phyloP scores from a whole-genome alignment of 2,888 invertebrate genomes.

The Odontothrips loti region DNA sequence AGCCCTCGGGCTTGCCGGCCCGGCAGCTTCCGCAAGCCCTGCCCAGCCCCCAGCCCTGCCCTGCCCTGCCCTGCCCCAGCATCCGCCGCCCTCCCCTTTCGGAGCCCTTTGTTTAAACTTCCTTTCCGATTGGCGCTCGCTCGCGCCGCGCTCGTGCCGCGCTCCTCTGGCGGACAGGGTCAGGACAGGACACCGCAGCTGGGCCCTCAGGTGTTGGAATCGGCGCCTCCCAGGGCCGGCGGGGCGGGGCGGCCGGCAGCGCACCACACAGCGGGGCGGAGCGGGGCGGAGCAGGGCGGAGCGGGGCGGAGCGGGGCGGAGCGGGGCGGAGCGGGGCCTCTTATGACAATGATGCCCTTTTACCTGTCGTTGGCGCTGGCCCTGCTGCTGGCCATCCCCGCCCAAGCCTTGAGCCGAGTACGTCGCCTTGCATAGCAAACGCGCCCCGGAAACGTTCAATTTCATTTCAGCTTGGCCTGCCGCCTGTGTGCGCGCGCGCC shows the following conservation, averaged over 20 bases:
- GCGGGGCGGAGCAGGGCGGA: too few relatives aligned
- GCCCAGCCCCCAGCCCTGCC: not conserved
- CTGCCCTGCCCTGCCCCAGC: not conserved
- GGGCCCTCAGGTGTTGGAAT: not conserved
- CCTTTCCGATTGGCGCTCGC: not conserved
- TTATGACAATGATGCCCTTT: constrained; percentile 20
- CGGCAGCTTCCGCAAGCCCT: not conserved
- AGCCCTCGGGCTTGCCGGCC: not conserved
- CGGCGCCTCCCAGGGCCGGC: not conserved
- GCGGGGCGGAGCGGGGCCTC: not conserved
- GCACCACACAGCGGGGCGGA: too few relatives aligned
- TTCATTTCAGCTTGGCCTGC: not conserved
- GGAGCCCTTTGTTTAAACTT: constrained; percentile 11
- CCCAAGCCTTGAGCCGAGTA: not conserved
- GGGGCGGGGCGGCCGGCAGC: not conserved
- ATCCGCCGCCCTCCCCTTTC: not conserved
- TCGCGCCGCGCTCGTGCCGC: too few relatives aligned
- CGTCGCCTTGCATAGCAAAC: too few relatives aligned
- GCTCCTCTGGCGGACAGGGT: too few relatives aligned
- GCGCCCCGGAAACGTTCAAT: not conserved
- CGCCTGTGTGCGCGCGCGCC: not conserved
- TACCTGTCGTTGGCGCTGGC: not conserved
- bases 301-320: not conserved
- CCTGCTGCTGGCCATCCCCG: not conserved
- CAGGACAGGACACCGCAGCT: too few relatives aligned